phyloP scores from a whole-genome alignment of 2,888 invertebrate species.

The Ochropleura plecta region DNA sequence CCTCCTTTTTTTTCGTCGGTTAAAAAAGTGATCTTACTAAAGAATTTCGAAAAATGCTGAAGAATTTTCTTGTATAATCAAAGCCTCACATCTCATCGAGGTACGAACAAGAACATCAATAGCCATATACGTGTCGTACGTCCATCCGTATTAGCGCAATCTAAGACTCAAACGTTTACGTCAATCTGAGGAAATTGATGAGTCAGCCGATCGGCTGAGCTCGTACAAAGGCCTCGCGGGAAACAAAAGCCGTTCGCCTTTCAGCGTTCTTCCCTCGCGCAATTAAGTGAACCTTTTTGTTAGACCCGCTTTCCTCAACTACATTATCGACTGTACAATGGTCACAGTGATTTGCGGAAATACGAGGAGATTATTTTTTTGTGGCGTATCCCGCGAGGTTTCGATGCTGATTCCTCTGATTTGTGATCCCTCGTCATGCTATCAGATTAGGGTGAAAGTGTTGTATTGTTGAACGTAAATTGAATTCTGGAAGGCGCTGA shows the following conservation, averaged over 20 bases:
- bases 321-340: constrained; percentile 88
- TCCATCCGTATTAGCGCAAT: constrained; percentile 68
- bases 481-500: constrained; percentile 70
- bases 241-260: constrained; percentile 85
- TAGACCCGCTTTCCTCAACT: constrained; percentile 83
- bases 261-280: constrained; percentile 85
- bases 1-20: no score
- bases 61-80: neutral
- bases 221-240: constrained; percentile 84
- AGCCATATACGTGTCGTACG: constrained; percentile 39
- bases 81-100: constrained; percentile 26
- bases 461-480: constrained; percentile 80
- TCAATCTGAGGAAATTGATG: constrained; percentile 87
- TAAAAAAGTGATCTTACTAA: neutral
- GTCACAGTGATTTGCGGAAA: constrained; percentile 88
- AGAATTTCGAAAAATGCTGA: neutral
- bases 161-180: constrained; percentile 81
- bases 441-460: constrained; percentile 74
- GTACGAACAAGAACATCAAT: constrained; percentile 12
- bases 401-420: constrained; percentile 79
- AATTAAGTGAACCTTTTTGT: constrained; percentile 90
- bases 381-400: constrained; percentile 73
- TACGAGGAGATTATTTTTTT: constrained; percentile 84
- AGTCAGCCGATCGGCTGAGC: constrained; percentile 82
- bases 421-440: constrained; percentile 83